A percentile compares a stretch with the other conserved stretches of the same genome.
Evolutionary conservation across 1,140 invertebrate species (phyloP).

Genomic region (Eumaeus atala): DNA sequence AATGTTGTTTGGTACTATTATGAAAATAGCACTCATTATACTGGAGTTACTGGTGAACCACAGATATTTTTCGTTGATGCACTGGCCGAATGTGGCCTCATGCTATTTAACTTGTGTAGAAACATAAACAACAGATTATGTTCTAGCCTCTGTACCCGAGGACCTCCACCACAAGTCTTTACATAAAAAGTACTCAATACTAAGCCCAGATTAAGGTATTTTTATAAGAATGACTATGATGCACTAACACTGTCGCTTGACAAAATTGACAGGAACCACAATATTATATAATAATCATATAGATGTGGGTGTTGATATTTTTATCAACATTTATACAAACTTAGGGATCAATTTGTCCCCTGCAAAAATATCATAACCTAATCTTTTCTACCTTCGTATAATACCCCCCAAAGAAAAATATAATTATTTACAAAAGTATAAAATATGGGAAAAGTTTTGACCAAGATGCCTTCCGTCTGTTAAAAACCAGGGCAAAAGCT

Average conservation of each 20-base stretch:
- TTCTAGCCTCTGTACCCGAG: not conserved
- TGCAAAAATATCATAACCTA: not conserved
- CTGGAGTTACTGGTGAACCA: not conserved
- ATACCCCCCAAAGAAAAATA: constrained; percentile 21
- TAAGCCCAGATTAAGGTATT: not conserved
- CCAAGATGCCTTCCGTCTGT: constrained; percentile 15
- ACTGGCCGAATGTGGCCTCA: no score
- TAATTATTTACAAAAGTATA: constrained; percentile 22
- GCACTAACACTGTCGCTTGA: not conserved
- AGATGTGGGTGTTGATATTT: not conserved
- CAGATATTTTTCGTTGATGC: no score
- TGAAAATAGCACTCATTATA: not conserved
- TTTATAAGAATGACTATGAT: constrained; percentile 2
- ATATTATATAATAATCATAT: no score
- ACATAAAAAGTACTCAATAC: not conserved
- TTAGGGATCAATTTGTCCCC: constrained; percentile 1
- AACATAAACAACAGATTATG: no score
- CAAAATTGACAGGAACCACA: not conserved
- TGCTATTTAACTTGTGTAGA: no score
- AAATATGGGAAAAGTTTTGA: constrained; percentile 18
- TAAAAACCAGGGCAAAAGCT: constrained; percentile 14
- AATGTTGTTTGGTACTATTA: constrained; percentile 13
- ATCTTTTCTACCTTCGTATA: constrained; percentile 23
- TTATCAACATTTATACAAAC: not conserved
- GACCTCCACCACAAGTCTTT: not conserved